These are phyloP conservation scores for Drosophila paulistorum DNA, from an alignment of 1,140 invertebrate genomes.

Conservation along the genomic window DNA sequence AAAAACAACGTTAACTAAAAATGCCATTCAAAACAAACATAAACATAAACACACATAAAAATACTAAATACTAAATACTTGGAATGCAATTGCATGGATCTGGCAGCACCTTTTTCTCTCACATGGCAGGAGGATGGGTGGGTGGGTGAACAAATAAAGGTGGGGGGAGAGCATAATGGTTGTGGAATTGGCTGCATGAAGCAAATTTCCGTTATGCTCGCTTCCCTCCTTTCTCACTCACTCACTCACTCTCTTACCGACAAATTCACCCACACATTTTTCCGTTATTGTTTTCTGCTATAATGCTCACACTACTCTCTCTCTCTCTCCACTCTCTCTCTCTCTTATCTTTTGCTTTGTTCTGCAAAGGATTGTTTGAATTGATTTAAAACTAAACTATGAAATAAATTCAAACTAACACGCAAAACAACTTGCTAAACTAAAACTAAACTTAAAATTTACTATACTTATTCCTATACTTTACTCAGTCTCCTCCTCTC, in stretches of 20 bases:
- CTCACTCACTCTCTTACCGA: background rate
- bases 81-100: slow-evolving; percentile 6
- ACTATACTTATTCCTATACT: background rate
- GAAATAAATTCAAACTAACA: too few species aligned
- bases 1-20: slow-evolving; percentile 31
- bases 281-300: background rate
- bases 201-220: background rate
- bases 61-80: slow-evolving; percentile 4
- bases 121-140: too few species aligned
- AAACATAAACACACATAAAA: background rate
- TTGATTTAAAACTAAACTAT: background rate
- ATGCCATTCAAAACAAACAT: background rate
- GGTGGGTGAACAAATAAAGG: too few species aligned
- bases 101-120: slow-evolving; percentile 1
- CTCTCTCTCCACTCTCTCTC: background rate
- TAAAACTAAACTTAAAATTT: background rate
- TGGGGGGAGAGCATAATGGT: background rate
- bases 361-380: background rate
- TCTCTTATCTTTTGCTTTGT: background rate
- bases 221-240: background rate
- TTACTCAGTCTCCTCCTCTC: background rate
- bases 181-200: background rate
- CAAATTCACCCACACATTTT: background rate
- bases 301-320: background rate
- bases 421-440: background rate